Evolutionary conservation across 2,113 vertebrate genomes (phyloP).

Genomic region (Phaethornis superciliosus): DNA sequence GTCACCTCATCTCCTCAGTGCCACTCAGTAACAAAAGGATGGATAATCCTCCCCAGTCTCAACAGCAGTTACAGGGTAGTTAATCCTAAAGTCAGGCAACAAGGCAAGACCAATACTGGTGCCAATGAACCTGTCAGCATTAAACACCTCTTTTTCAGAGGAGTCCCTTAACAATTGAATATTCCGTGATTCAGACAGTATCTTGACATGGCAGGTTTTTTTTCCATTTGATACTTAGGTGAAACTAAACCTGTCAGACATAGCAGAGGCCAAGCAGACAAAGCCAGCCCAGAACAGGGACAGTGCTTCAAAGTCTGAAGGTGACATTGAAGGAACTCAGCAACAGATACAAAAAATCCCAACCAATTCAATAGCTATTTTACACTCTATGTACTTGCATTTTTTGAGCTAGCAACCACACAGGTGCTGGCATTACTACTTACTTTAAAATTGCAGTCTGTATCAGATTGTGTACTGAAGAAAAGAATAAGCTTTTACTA

Average conservation of each 20-base stretch:
- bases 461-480: neutral
- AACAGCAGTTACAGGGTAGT: slow-evolving; percentile 16
- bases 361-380: neutral
- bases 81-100: slow-evolving; percentile 18
- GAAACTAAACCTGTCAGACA: neutral
- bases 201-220: neutral
- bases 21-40: slow-evolving; percentile 35
- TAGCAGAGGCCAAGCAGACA: neutral
- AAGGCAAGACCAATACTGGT: slow-evolving; percentile 2
- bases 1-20: slow-evolving; percentile 15
- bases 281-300: neutral
- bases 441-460: neutral
- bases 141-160: slow-evolving; percentile 24
- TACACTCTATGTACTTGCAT: neutral
- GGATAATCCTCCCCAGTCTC: slow-evolving; percentile 38
- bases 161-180: neutral
- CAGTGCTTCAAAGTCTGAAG: neutral
- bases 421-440: neutral
- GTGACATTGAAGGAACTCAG: neutral
- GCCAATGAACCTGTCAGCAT: slow-evolving; percentile 40
- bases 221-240: neutral
- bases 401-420: neutral
- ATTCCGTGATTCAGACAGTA: neutral
- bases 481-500: neutral
- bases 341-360: neutral